Base-by-base conservation (phyloP, 2,113 vertebrate species). In the Halichoerus grypus region DNA sequence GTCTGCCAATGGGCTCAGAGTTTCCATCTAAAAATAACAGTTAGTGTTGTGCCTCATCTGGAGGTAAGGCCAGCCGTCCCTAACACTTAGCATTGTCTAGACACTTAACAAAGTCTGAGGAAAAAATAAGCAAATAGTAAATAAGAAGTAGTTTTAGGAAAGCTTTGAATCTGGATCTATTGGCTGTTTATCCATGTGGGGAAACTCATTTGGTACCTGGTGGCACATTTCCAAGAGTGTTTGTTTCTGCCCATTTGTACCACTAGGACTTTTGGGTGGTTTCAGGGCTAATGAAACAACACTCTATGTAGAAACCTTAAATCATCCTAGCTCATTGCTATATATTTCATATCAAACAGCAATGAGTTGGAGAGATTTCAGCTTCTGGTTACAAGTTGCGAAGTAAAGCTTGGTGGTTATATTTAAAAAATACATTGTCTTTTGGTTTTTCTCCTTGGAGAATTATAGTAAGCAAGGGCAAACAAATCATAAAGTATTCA, bases 401-500 rank as follows among this genome's bases (percentile, higher is more conserved):
- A 95, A 86, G 65, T 53, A 85, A 95, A 96, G 13, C 1, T 91
- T 96, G 39, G 4, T 83, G 42, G 15, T 71, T 89, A 33, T 81
- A 21, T 71, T 77, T 89, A 16, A 80, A 95, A 85, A 92, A 55
- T 26, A 89, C 21, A 26, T 84, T 72, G 31, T 49, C 39, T 31
- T 88, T 79, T 76, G 76, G 46, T 4, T 86, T 86, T 91, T 94
- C 6, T 93, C 9, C 79, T 81, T 74, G 42, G 61, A 65, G 36
- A 85, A 42, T 31, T 84, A 0, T 55, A 28, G 5, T 46, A 88
- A 71, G 18, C 26, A 88, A 88, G 7, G 33, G 26, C 33, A 84
- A 69, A 89, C 31, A 95, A 82, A 89, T 89, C 22, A 86, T 57
- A 87, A 91, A 93, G 36, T 86, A 57, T 61, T 88, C 31, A 77